Base-by-base conservation (phyloP, 2,797 vertebrate species). In the Lutjanus campechanus region DNA sequence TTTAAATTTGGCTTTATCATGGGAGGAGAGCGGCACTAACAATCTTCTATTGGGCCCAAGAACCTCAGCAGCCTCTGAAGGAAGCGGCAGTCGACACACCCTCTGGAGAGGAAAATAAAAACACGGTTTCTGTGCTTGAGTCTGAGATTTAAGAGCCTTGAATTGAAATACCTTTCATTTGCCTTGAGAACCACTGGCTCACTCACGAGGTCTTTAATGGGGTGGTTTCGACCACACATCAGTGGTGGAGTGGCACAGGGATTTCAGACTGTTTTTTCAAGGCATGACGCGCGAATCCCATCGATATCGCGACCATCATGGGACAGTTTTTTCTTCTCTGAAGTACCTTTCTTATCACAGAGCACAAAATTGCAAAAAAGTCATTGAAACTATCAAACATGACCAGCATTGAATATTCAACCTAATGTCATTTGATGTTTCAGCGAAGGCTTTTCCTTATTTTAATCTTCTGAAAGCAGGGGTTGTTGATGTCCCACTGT, bases 211-310 rank as follows among this genome's bases (percentile, higher is more conserved):
- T 95, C 94, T 96, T 88, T 85, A 71, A 73, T 41, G 60, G 73
- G 93, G 94, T 96, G 95, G 93, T 90, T 96, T 86, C 92, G 53
- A 90, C 89, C 90, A 90, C 95, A 89, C 83, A 49, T 85, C 88
- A 80, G 85, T 82, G 90, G 88, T 88, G 90, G 84, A 92, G 89
- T 78, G 96, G 95, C 95, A 92, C 90, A 91, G 95, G 93, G 91
- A 90, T 89, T 92, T 92, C 85, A 92, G 95, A 95, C 91, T 91
- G 91, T 95, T 96, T 96, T 95, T 85, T 90, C 94, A 88, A 96
- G 94, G 96, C 92, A 88, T 93, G 95, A 96, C 94, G 82, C 85
- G 94, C 93, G 94, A 96, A 96, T 95, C 95, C 91, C 93, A 95
- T 92, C 73, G 95, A 95, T 93, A 91, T 95, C 94, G 92, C 87